Conservation (phyloP, 2,113 vertebrate species). For the Notothenia coriiceps region DNA sequence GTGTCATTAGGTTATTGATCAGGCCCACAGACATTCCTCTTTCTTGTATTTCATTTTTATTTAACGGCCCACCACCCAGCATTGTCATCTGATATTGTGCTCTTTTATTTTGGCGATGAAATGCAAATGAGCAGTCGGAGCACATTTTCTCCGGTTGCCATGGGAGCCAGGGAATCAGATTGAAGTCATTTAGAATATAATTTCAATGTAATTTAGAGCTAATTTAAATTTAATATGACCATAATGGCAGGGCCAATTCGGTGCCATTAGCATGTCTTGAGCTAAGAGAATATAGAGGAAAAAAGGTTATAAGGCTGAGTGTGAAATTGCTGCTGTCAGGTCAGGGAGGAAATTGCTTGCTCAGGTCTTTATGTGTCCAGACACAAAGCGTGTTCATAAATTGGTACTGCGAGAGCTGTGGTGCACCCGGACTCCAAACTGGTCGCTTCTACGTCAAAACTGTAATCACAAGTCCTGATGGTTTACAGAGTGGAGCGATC, state of each 20-base stretch:
- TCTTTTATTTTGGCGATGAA: slow-evolving; percentile 53
- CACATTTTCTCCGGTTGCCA: slow-evolving; percentile 59
- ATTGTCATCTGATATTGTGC: slow-evolving; percentile 45
- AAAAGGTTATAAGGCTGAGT: slow-evolving; percentile 58
- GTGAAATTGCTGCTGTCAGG: slow-evolving; percentile 64
- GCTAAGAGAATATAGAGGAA: slow-evolving; percentile 49
- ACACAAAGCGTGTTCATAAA: slow-evolving; percentile 66
- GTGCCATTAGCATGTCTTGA: slow-evolving; percentile 67
- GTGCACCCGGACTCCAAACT: slow-evolving; percentile 43
- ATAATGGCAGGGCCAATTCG: slow-evolving; percentile 72
- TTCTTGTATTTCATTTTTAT: background rate
- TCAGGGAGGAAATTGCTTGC: slow-evolving; percentile 64
- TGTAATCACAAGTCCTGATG: slow-evolving; percentile 58
- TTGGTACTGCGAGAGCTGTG: slow-evolving; percentile 45
- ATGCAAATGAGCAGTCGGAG: slow-evolving; percentile 58
- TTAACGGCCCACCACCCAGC: slow-evolving; percentile 2
- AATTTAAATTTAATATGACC: slow-evolving; percentile 75
- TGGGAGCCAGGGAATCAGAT: slow-evolving; percentile 60
- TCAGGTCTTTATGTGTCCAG: slow-evolving; percentile 66
- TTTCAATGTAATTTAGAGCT: slow-evolving; percentile 74
- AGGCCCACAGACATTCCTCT: background rate
- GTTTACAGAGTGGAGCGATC: slow-evolving; percentile 40
- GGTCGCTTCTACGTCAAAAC: slow-evolving; percentile 22
- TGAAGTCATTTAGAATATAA: slow-evolving; percentile 75
- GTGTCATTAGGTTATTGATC: background rate